Evolutionary conservation across 2,888 invertebrate genomes (phyloP).

Genomic region (Cerceris rybyensis): DNA sequence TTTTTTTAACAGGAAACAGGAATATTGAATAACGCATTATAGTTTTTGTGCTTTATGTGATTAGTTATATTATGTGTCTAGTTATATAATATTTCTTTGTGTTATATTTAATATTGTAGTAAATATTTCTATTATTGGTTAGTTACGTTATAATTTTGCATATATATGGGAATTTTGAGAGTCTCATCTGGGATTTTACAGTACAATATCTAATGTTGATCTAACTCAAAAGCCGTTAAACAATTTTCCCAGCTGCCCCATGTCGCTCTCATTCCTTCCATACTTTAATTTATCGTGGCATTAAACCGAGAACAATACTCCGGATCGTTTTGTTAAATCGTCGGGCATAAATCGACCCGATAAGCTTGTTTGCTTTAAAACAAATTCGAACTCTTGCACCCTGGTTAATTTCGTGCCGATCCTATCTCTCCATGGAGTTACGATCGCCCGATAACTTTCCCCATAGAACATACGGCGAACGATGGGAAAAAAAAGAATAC

Average conservation of each 20-base stretch:
- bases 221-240: slow-evolving; percentile 23
- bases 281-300: slow-evolving; percentile 34
- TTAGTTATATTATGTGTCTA: too few relatives aligned
- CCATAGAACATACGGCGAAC: background rate
- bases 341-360: slow-evolving; percentile 32
- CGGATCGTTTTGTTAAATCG: slow-evolving; percentile 38
- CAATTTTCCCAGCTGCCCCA: background rate
- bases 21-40: too few relatives aligned
- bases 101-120: too few relatives aligned
- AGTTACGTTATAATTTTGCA: too few relatives aligned
- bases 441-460: background rate
- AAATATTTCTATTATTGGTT: too few relatives aligned
- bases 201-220: slow-evolving; percentile 19
- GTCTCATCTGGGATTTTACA: too few relatives aligned
- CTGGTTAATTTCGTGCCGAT: slow-evolving; percentile 18
- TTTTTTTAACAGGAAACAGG: too few relatives aligned
- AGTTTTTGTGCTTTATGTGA: too few relatives aligned
- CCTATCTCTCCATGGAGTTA: background rate
- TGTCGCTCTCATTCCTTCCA: background rate
- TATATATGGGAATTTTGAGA: too few relatives aligned
- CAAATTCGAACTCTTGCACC: slow-evolving; percentile 12
- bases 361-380: slow-evolving; percentile 48
- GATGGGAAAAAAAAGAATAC: too few relatives aligned
- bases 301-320: slow-evolving; percentile 36
- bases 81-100: too few relatives aligned